phyloP scores from a whole-genome alignment of 2,113 vertebrate genomes.

The Pseudorhombus dupliciocellatus region DNA sequence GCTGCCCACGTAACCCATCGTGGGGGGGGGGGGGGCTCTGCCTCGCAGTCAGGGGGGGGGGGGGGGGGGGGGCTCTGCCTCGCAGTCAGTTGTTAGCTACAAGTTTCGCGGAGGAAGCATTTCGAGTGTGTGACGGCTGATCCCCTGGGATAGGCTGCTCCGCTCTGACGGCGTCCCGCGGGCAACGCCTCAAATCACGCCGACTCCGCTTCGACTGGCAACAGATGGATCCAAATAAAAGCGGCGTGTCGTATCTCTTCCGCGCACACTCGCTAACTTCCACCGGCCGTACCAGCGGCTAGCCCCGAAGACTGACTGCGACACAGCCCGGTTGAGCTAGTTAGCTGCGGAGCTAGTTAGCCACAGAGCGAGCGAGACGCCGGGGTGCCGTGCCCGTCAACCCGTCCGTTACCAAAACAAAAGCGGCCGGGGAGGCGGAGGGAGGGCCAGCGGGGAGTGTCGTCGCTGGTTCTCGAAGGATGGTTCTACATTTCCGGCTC shows the following conservation, averaged over 20 bases:
- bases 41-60: background rate
- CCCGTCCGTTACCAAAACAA: constrained; percentile 2
- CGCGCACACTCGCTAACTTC: background rate
- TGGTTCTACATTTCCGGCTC: background rate
- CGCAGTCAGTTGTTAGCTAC: constrained; percentile 32
- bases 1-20: constrained; percentile 35
- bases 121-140: constrained; percentile 38
- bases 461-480: background rate
- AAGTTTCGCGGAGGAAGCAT: constrained; percentile 55
- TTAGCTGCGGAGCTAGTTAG: constrained; percentile 42
- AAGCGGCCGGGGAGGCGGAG: background rate
- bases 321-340: constrained; percentile 4
- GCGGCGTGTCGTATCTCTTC: background rate
- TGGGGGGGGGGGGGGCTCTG: background rate
- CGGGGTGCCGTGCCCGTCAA: background rate
- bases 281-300: background rate
- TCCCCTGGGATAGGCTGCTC: constrained; percentile 51
- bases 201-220: constrained; percentile 29
- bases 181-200: constrained; percentile 62
- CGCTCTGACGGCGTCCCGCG: constrained; percentile 45
- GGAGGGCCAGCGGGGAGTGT: background rate
- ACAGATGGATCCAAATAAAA: constrained; percentile 35
- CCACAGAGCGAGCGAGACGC: background rate
- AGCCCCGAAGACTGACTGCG: constrained; percentile 1
- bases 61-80: no score